A percentile compares a stretch with the other conserved stretches of the same genome.
phyloP scores from a whole-genome alignment of 2,797 vertebrate genomes.

The Anabacerthia variegaticeps region DNA sequence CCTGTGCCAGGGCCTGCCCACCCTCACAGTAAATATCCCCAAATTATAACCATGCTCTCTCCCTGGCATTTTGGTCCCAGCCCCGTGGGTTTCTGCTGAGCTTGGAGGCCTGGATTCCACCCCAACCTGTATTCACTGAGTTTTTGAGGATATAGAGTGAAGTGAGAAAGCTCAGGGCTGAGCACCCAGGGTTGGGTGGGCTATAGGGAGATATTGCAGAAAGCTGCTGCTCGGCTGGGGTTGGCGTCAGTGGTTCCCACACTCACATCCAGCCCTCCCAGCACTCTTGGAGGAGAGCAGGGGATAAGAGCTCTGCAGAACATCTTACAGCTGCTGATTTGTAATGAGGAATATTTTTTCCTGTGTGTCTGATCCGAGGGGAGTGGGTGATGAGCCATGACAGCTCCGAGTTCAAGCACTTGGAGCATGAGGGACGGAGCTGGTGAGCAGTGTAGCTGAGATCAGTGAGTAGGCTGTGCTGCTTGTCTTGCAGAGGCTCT shows the following conservation, averaged over 20 bases:
- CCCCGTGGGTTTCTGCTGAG: not conserved
- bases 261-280: not conserved
- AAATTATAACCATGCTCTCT: fast-evolving
- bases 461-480: not conserved
- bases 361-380: not conserved
- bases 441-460: not conserved
- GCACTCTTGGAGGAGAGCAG: not conserved
- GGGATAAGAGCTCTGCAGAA: not conserved
- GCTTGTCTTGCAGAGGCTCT: not conserved
- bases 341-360: not conserved
- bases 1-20: not conserved
- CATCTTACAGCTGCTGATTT: not conserved
- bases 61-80: not conserved
- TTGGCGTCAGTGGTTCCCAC: not conserved
- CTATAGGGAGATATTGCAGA: not conserved
- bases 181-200: not conserved
- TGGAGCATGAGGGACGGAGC: not conserved
- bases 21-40: fast-evolving
- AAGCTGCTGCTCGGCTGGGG: not conserved
- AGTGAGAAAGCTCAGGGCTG: not conserved
- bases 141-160: not conserved
- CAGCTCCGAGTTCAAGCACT: not conserved
- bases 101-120: not conserved
- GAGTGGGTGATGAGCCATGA: fast-evolving
- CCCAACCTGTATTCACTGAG: not conserved